Base-by-base conservation (phyloP, 2,888 invertebrate species). In the Plebejus anna region DNA sequence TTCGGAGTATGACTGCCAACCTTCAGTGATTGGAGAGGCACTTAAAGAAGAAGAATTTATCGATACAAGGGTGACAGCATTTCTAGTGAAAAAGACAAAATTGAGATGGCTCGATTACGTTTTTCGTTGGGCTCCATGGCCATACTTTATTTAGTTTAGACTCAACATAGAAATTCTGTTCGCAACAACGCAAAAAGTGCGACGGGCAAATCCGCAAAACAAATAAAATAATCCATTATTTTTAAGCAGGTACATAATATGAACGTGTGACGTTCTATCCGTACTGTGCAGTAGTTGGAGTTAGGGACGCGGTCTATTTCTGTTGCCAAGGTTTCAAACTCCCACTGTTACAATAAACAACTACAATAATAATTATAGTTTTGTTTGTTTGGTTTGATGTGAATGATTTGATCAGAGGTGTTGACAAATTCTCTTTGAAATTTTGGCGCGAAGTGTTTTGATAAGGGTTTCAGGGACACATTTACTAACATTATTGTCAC, bases 311-410 rank as follows among this genome's bases (percentile, higher is more conserved):
- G 51, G 5, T 28, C 73, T 73, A 73, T 73, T 73, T 73, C 55
- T 73, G 73, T 73, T 73, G 32, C 73, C 73, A 73, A 73, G 73
- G 73, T 73, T 73, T 16, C 73, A 28, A 51, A 5, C 73, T 66
- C 32, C 66, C 66, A 36, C 66, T 61, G 11, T 32, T 32, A 66
- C 13, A 66, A 32, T 32, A 36, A 66, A 66, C 66, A 66, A 13
- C 32, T 66, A 61, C 22, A 59, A 9, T 11, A 59, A 9, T 11
- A 13, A n/a, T 59, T 13, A 59, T 22, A 59, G 7, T 22, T 55
- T 16, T 16, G 55, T 55, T 55, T 55, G 55, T 55, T 55, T 16
- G 13, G 13, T 16, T 55, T 1, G 55, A 55, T 4, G 55, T 55
- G 16, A 4, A 55, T 9, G 3, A 47, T 55, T 55, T 55, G 16